A percentile compares a stretch with the other conserved stretches of the same genome.
Conservation (phyloP, 2,797 vertebrate species). For the Syngnathus acus region DNA sequence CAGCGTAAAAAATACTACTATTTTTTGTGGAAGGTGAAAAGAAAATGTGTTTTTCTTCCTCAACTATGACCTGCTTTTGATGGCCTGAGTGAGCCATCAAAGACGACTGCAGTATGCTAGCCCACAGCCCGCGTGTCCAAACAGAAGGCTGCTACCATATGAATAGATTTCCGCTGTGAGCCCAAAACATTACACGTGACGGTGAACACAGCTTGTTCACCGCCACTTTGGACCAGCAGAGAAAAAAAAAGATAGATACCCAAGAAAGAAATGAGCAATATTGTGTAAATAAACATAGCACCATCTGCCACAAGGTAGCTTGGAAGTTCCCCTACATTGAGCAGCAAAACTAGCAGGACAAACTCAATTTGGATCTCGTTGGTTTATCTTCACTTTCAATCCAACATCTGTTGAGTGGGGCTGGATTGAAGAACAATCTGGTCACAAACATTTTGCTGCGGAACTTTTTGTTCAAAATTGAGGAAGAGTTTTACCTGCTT, state of each 20-base stretch:
- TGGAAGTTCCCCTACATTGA: slow-evolving; percentile 65
- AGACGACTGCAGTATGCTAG: slow-evolving; percentile 32
- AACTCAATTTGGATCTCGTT: slow-evolving; percentile 59
- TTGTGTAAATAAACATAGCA: slow-evolving; percentile 66
- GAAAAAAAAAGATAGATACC: slow-evolving; percentile 16
- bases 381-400: slow-evolving; percentile 69
- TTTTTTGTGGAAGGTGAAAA: slow-evolving; percentile 21
- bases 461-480: background rate
- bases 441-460: background rate
- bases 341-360: slow-evolving; percentile 45
- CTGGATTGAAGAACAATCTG: too few relatives aligned
- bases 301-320: slow-evolving; percentile 65
- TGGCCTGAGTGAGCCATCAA: slow-evolving; percentile 21
- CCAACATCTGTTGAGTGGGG: slow-evolving; percentile 40
- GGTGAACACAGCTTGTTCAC: slow-evolving; percentile 50
- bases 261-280: slow-evolving; percentile 58
- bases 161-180: slow-evolving; percentile 59
- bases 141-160: slow-evolving; percentile 67
- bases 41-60: slow-evolving; percentile 3
- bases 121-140: slow-evolving; percentile 48
- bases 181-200: slow-evolving; percentile 63
- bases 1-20: background rate
- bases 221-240: slow-evolving; percentile 32
- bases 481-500: background rate
- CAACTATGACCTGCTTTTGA: slow-evolving; percentile 54